Evolutionary conservation across 2,888 invertebrate species (phyloP), one percentile per base, ranked within the genome.

Genomic region (Bombylius major): DNA sequence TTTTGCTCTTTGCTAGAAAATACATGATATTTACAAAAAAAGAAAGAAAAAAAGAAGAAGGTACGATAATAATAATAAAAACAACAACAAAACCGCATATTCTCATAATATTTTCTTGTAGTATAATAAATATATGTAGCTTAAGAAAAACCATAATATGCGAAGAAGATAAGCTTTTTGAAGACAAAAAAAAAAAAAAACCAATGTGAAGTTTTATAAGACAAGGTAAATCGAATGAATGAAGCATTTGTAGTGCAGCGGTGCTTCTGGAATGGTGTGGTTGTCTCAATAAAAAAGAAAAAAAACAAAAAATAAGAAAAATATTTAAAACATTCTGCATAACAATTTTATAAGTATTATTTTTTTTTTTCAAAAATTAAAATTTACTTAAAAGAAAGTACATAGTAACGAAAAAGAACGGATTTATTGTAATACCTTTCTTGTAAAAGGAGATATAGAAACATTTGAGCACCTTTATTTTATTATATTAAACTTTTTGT

Each of bases 201-300:
- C 5, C 6, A 45, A n/a, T 45, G 47, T 55, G 56, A 73, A 72
- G 67, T 74, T 70, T 74, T 74, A 74, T 71, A 74, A 74, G 73
- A 71, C 70, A 71, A 69, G 69, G 72, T 71, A 69, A 67, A 68
- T 67, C 65, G 68, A 65, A 63, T 64, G 65, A 66, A 62, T 62
- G 70, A 67, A 74, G 71, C 73, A 73, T 73, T 73, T 72, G 72
- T 71, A 71, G 65, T 66, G 68, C 69, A 71, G 69, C 71, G 68
- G 69, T 67, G 67, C 64, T 67, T 65, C 64, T 65, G 66, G 63
- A 65, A 69, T 69, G 71, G 70, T 68, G 67, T 67, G 68, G 39
- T 42, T 42, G 39, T 42, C 39, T 42, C 39, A 42, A 42, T 42
- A 42, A 11, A 5, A 42, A 42, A 23, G 23, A 1, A 23, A 23